Evolutionary conservation across 2,888 invertebrate species (phyloP), one percentile per base, ranked within the genome.

Genomic region (Megalurothrips usitatus): DNA sequence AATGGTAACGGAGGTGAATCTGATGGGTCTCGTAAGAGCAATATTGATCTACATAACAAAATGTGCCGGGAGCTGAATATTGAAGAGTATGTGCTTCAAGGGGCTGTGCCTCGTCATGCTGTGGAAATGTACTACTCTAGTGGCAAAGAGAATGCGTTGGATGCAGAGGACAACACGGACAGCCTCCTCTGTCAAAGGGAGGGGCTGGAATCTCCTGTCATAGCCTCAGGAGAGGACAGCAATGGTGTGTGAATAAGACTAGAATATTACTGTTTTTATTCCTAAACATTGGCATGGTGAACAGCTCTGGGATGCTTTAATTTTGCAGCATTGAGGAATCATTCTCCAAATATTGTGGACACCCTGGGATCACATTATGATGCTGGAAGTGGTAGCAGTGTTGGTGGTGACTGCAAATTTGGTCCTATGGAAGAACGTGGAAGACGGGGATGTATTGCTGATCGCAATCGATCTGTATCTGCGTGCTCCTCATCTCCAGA

Each of bases 71-170:
- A 75, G 26, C 68, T 75, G 84, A 86, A 84, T 81, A 88, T 90
- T 48, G 92, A 92, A 83, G 92, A 92, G 83, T 92, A 91, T 85
- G 89, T 91, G 34, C 85, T 91, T 12, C 91, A 92, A 86, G 91
- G 91, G 12, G 91, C 91, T 19, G 91, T 91, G 82, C 91, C 92
- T 81, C 91, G 90, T 85, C 90, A 90, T 85, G 86, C 89, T 0
- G 87, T 88, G 79, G 91, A 90, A 83, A 85, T 89, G 83, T 89
- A 87, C 68, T 83, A 83, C 34, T 79, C 81, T 78, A 34, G 79
- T 79, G 78, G 81, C 48, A 87, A 87, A 84, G 87, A 87, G 26
- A 85, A 85, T 82, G 85, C 86, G 19, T 84, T 85, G 63, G 85
- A 85, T 82, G 85, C 85, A 43, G 86, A 87, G 78, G 78, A 58